These are phyloP conservation scores for Drosophila percnosoma DNA, from an alignment of 2,888 invertebrate genomes.

Conservation along the genomic window DNA sequence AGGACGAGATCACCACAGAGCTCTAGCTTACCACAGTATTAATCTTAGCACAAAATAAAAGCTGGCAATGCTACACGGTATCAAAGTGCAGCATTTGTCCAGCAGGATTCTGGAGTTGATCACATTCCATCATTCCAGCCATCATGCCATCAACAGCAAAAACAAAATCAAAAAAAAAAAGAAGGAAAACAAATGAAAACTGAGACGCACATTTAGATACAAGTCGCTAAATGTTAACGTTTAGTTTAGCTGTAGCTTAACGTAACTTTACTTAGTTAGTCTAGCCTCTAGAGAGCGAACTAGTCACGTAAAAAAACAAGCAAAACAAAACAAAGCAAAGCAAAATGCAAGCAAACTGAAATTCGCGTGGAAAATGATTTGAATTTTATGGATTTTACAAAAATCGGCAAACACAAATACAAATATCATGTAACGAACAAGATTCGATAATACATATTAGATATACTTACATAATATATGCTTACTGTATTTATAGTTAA, in stretches of 20 bases:
- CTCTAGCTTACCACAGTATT: constrained; percentile 85
- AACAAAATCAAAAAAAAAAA: not conserved
- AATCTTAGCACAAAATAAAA: constrained; percentile 47
- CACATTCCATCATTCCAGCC: constrained; percentile 74
- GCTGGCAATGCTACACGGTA: constrained; percentile 61
- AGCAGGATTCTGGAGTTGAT: constrained; percentile 55
- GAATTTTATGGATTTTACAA: constrained; percentile 75
- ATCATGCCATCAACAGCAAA: constrained; percentile 54
- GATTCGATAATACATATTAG: constrained; percentile 53
- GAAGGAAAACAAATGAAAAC: constrained; percentile 27
- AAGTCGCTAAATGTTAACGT: constrained; percentile 68
- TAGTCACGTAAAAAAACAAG: constrained; percentile 74
- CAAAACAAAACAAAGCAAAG: constrained; percentile 20
- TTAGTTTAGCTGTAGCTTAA: constrained; percentile 60
- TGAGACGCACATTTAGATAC: constrained; percentile 71
- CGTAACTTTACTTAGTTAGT: constrained; percentile 44
- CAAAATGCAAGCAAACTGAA: constrained; percentile 37
- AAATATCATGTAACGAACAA: constrained; percentile 51
- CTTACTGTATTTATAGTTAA: constrained; percentile 47
- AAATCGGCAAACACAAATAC: constrained; percentile 61
- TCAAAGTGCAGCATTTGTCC: constrained; percentile 49
- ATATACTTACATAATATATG: constrained; percentile 30
- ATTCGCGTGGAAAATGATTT: constrained; percentile 58
- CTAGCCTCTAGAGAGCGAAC: constrained; percentile 62
- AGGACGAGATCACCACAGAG: constrained; percentile 95